Evolutionary conservation across 1,140 invertebrate genomes (phyloP), one percentile per base, ranked within the genome.

Genomic region (Dendrolimus punctatus): DNA sequence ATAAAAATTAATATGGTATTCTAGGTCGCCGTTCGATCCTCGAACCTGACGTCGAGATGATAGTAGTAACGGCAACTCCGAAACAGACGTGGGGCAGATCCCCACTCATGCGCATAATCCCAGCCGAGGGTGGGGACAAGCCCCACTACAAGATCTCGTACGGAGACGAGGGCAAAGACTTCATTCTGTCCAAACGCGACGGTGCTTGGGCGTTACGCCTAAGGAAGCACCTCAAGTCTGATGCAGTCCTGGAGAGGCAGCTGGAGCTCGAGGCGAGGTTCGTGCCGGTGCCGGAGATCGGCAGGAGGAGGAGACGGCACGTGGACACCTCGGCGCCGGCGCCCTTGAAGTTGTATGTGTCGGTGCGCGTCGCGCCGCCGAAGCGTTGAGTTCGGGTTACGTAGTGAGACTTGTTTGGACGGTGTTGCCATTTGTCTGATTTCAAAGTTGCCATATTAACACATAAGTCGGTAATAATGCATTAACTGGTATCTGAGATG

Each of bases 251-350:
- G 4, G 68, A 76, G 23, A 58, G 54, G n/a, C 82, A 85, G 47
- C 48, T 85, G 43, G 82, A 85, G 51, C 46, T 85, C 7, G 82
- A 85, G 40, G 80, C 77, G 2, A 51, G 80, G 10, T 80, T 80
- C 55, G 79, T 82, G 23, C 54, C 63, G 2, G 51, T 51, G 0
- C 62, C 71, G 0, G 58, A 50, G 39, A 8, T 45, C 2, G 53
- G 64, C 4, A 49, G 59, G 39, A 53, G 46, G 46, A 46, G 52
- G 39, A 44, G 70, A 5, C 43, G 70, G 6, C 51, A 62, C 9
- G 43, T 52, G 61, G 52, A 49, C 8, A 54, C 60, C 10, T 51
- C 56, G 5, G 50, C 57, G 6, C 80, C 79, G 3, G 72, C 82
- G 46, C 80, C 82, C 4, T 44, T 85, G 46, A 55, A 75, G 0